Base-by-base conservation (phyloP, 2,888 invertebrate species). In the Tiliacea aurago region DNA sequence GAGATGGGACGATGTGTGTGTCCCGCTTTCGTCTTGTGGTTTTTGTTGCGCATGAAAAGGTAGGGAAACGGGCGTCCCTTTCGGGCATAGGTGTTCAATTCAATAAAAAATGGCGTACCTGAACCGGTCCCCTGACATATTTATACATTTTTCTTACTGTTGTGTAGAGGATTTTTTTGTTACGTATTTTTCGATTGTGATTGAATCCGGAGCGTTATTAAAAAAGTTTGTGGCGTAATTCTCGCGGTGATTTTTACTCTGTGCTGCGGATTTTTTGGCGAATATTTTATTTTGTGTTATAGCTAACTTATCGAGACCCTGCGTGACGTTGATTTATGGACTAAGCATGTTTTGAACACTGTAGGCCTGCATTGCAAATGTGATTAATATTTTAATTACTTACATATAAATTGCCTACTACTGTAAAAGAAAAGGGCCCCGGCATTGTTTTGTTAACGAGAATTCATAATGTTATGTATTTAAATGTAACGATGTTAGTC, bases 21-120 rank as follows among this genome's bases (percentile, higher is more conserved):
- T 94, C 93, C 86, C 89, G 80, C 86, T 94, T 87, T 68, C 73
- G 78, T 82, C 86, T 84, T 90, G 90, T 89, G 89, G 91, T 90
- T 89, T 88, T 89, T 87, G 88, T 86, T 87, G 88, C 88, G 89
- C 90, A 89, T 86, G 91, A 92, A 92, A 92, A 92, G 93, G 92
- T 89, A 88, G 91, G 89, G 90, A 85, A 87, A 89, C 88, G 89
- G 86, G 85, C 91, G 92, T 94, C 94, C 93, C 93, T 93, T 89
- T 94, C 94, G 89, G 87, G 89, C 94, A 93, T 95, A 93, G 94
- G 94, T 94, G 95, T 94, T 93, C 93, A 91, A 94, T 95, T 94
- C 93, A 94, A 95, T 95, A 96, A 95, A 95, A 95, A 95, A 95
- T 94, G 95, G 94, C 94, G 95, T 96, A 96, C 96, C 95, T 96